Evolutionary conservation across 2,797 vertebrate genomes (phyloP).

Genomic region (Carcharodon carcharias): DNA sequence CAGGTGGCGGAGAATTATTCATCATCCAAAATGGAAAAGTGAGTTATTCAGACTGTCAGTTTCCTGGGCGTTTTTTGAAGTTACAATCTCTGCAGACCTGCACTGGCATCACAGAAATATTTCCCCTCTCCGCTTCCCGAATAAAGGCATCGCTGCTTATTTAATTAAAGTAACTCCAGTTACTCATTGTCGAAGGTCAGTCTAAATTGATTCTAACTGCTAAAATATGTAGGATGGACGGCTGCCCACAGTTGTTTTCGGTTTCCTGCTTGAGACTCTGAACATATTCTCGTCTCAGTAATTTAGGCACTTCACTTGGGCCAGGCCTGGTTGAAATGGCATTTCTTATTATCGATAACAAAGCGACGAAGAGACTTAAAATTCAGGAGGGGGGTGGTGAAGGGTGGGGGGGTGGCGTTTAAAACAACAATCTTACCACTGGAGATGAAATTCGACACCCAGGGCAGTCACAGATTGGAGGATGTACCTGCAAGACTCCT

Average conservation of each 20-base stretch:
- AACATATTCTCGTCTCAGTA: neutral
- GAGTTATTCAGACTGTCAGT: neutral
- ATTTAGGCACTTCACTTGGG: neutral
- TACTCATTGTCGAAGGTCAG: neutral
- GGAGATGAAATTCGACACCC: conserved; percentile 98
- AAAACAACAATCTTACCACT: conserved; percentile 79
- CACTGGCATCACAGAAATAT: neutral
- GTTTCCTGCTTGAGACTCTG: neutral
- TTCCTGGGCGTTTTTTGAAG: neutral
- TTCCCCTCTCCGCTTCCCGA: neutral
- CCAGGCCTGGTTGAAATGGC: neutral
- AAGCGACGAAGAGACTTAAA: neutral
- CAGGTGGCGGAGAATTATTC: neutral
- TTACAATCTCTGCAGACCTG: neutral
- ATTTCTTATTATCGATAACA: neutral
- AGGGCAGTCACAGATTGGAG: conserved; percentile 97
- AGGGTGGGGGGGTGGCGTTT: neutral
- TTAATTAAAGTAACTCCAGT: neutral
- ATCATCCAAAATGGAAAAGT: neutral
- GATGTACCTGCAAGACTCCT: conserved; percentile 99
- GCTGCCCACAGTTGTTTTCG: neutral
- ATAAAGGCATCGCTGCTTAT: neutral
- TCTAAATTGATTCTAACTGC: neutral
- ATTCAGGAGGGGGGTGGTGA: too few relatives aligned
- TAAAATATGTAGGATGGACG: neutral